Conservation (phyloP, 1,140 invertebrate species). For the Campoletis sonorensis region DNA sequence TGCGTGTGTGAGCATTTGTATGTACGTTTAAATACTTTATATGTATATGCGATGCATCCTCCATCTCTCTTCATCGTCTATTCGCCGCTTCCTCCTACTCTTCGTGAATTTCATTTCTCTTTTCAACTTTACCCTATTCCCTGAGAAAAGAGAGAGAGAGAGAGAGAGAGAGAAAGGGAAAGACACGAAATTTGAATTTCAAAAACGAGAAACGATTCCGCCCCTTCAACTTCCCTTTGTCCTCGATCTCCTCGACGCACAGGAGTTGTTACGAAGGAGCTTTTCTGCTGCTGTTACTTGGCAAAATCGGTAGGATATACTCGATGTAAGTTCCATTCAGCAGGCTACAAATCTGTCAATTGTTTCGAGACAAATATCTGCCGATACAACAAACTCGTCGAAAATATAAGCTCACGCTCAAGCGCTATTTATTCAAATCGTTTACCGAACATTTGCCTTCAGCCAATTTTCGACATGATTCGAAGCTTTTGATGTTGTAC, state of each 20-base stretch:
- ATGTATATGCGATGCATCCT: neutral
- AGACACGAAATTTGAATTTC: conserved; percentile 73
- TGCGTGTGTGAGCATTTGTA: too few species aligned
- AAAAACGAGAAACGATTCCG: conserved; percentile 60
- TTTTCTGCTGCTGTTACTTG: conserved; percentile 24
- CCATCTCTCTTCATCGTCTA: conserved; percentile 21
- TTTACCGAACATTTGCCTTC: conserved; percentile 1
- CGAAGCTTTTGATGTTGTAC: neutral
- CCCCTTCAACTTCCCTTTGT: conserved; percentile 65
- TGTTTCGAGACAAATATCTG: conserved; percentile 72
- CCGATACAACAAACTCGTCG: conserved; percentile 46
- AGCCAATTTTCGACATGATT: neutral
- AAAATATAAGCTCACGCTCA: conserved; percentile 2
- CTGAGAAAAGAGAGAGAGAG: conserved; percentile 28
- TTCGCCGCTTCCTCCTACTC: neutral
- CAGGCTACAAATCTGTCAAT: conserved; percentile 75
- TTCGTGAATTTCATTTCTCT: neutral
- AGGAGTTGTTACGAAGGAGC: conserved; percentile 22
- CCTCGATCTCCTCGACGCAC: conserved; percentile 50
- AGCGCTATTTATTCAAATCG: conserved; percentile 40
- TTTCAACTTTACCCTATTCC: neutral
- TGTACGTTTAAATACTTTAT: conserved; percentile 28
- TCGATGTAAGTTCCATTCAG: conserved; percentile 34
- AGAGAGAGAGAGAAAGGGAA: conserved; percentile 16
- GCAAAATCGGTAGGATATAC: conserved; percentile 5